Evolutionary conservation across 92 coral and sea anemone species (phyloP).

Genomic region (Desmophyllum pertusum): DNA sequence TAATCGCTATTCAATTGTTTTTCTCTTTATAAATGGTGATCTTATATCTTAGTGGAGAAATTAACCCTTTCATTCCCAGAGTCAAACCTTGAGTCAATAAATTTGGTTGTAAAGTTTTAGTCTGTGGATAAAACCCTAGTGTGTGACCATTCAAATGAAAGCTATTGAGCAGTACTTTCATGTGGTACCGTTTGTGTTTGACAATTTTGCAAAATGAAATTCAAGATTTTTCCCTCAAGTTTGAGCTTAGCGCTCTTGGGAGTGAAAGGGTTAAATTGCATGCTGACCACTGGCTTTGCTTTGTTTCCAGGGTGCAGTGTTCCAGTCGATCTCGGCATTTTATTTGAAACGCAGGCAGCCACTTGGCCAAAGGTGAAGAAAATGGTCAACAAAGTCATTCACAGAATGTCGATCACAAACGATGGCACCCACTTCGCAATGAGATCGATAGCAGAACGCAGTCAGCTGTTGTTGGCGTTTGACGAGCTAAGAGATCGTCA

Average conservation of each 20-base stretch:
- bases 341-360: neutral
- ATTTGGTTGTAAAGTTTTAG: too few relatives aligned
- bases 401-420: neutral
- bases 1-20: too few relatives aligned
- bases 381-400: neutral
- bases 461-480: neutral
- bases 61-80: too few relatives aligned
- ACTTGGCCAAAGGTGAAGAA: constrained; percentile 1
- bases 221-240: too few relatives aligned
- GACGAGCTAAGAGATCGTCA: neutral
- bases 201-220: too few relatives aligned
- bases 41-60: too few relatives aligned
- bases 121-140: too few relatives aligned
- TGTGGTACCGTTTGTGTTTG: too few relatives aligned
- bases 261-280: neutral
- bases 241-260: neutral
- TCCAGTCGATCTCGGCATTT: constrained; percentile 30
- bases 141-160: too few relatives aligned
- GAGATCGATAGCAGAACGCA: neutral
- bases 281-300: neutral
- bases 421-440: constrained; percentile 17
- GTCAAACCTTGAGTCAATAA: too few relatives aligned
- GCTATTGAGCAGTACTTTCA: too few relatives aligned
- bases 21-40: too few relatives aligned
- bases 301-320: constrained; percentile 7